Conservation (phyloP, 2,888 invertebrate species). For the Tridacna crocea region DNA sequence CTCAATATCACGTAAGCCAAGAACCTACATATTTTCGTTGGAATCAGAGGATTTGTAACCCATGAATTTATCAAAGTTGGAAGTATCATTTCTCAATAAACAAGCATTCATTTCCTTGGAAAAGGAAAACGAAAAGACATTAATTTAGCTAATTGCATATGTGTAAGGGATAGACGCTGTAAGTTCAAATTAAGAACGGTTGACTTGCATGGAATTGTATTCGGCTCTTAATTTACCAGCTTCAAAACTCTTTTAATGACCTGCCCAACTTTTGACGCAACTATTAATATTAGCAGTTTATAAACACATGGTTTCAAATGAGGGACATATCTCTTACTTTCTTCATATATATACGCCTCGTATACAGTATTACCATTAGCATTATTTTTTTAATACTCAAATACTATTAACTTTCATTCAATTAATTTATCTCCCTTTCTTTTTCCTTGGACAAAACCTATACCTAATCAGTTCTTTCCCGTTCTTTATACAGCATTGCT, state of each 20-base stretch:
- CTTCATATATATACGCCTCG: slow-evolving; percentile 17
- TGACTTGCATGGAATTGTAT: background rate
- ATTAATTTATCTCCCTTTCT: background rate
- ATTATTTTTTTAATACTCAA: background rate
- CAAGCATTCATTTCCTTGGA: background rate
- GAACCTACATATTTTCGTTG: slow-evolving; percentile 30
- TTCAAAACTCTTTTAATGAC: slow-evolving; percentile 6
- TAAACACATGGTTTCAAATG: slow-evolving; percentile 26
- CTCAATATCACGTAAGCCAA: slow-evolving; percentile 41
- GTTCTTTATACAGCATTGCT: too few relatives aligned
- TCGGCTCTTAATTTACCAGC: slow-evolving; percentile 1
- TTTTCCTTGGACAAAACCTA: too few relatives aligned
- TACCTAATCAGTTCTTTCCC: too few relatives aligned
- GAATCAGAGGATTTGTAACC: slow-evolving; percentile 20
- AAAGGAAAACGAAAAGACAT: too few relatives aligned
- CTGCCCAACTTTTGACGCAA: slow-evolving; percentile 11
- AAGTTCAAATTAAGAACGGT: slow-evolving; percentile 5
- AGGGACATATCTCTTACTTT: background rate
- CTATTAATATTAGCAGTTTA: slow-evolving; percentile 11
- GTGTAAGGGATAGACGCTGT: slow-evolving; percentile 15
- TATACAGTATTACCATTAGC: background rate
- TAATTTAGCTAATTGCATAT: slow-evolving; percentile 37
- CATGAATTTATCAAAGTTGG: slow-evolving; percentile 3
- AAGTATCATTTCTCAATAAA: slow-evolving; percentile 2
- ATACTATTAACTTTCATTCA: background rate